phyloP scores from a whole-genome alignment of 2,797 vertebrate genomes.

The Rallus crepitans region DNA sequence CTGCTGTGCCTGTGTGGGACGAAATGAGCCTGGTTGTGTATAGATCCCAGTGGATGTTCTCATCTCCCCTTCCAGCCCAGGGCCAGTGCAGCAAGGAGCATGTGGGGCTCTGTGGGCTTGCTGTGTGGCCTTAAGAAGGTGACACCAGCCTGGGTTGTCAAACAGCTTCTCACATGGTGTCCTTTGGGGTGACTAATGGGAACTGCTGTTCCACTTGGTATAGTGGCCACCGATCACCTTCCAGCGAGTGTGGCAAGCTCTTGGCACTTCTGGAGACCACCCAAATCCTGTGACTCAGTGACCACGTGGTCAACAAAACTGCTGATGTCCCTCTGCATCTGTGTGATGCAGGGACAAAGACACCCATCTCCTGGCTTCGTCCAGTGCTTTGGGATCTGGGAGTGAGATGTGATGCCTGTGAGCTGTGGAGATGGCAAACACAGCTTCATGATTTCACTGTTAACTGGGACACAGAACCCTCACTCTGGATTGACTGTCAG shows the following conservation, averaged over 20 bases:
- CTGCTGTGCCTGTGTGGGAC: background rate
- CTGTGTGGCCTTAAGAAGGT: background rate
- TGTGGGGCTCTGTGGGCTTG: background rate
- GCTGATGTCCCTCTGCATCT: background rate
- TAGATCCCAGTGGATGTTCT: background rate
- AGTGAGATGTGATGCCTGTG: fast-evolving
- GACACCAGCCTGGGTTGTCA: background rate
- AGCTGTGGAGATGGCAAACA: background rate
- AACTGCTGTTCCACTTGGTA: fast-evolving
- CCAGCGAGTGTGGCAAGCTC: background rate
- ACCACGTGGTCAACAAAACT: background rate
- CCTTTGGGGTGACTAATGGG: background rate
- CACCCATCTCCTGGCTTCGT: background rate
- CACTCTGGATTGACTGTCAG: background rate
- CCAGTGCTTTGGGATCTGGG: fast-evolving
- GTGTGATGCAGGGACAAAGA: fast-evolving
- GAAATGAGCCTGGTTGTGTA: background rate
- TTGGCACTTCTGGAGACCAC: background rate
- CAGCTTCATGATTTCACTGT: background rate
- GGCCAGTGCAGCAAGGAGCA: background rate
- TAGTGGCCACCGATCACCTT: background rate
- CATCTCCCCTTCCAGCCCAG: background rate
- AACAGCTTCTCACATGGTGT: background rate
- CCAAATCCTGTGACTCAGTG: background rate
- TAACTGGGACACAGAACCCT: background rate